Base-by-base conservation (phyloP, 1,140 invertebrate species). In the Drosophila equinoxialis region DNA sequence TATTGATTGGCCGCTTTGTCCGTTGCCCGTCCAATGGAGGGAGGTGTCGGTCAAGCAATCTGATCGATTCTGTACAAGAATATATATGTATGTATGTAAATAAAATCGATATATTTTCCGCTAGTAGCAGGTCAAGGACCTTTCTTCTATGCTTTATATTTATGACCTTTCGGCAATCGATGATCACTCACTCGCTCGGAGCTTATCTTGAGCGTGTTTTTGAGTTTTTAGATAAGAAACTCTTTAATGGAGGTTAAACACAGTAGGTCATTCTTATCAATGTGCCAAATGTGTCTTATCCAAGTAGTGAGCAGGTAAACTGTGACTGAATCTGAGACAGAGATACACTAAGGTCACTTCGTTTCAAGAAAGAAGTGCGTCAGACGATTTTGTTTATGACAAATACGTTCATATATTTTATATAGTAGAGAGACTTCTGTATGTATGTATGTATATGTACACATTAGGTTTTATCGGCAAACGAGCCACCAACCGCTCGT, bases 391-490 rank as follows among this genome's bases (percentile, higher is more conserved):
- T 11, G 5, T 51, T 20, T 51, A 51, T 48, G 45, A 20, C 45
- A 48, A 14, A 48, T 48, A 20, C 7, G 14, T 17, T 6, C 2
- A 48, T 48, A 17, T 10, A 48, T 48, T 23, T 10, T 48, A 20
- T 10, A 48, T 35, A 58, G 2, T 11, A 51, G 8, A 51, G 20
- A 23, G 54, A 30, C 8, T 30, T 26, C 17, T 35, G 14, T 35
- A 59, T 20, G 13, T 55, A 70, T 54, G 59, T 35, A 66, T 2
- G 1, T 51, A 58, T 10, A 35, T 11, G 7, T 17, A 59, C 11
- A 20, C 58, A 61, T 66, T 67, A 67, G 63, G 41, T 71, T 71
- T 67, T 67, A 71, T 71, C 64, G 45, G 48, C 17, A 37, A 58
- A n/a, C 30, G 30, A 30, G 30, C 30, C 30, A 30, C 30, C 13